Evolutionary conservation across 2,888 invertebrate species (phyloP).

Genomic region (Aporophyla lueneburgensis): DNA sequence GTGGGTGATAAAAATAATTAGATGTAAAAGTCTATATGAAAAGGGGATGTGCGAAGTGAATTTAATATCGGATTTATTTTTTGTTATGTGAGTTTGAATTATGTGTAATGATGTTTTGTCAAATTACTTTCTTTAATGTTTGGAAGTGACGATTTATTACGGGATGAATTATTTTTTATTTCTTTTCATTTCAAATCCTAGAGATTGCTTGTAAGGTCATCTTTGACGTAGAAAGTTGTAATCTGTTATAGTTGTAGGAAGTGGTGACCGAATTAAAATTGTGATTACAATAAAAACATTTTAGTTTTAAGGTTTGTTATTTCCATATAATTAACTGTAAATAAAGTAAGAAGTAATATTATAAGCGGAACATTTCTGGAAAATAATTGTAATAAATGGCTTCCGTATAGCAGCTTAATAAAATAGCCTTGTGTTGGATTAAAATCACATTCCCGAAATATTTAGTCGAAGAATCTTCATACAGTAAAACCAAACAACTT

Average conservation of each 20-base stretch:
- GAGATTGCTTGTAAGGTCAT: slow-evolving; percentile 8
- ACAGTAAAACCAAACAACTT: background rate
- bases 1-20: slow-evolving; percentile 2
- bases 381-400: background rate
- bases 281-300: background rate
- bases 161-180: background rate
- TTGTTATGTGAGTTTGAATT: slow-evolving; percentile 5
- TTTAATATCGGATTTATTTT: slow-evolving; percentile 4
- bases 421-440: background rate
- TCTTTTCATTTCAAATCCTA: background rate
- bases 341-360: background rate
- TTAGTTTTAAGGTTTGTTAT: background rate
- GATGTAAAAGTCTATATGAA: background rate
- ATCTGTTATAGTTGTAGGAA: background rate
- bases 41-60: slow-evolving; percentile 12
- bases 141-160: slow-evolving; percentile 40
- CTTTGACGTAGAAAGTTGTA: slow-evolving; percentile 15
- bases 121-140: slow-evolving; percentile 34
- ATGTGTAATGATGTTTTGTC: background rate
- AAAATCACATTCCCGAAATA: background rate
- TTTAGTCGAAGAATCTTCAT: background rate
- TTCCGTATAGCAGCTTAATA: background rate
- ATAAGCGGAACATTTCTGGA: background rate
- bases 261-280: background rate
- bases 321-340: background rate